phyloP scores from a whole-genome alignment of 1,140 invertebrate genomes.

The Cyphomyrmex costatus region DNA sequence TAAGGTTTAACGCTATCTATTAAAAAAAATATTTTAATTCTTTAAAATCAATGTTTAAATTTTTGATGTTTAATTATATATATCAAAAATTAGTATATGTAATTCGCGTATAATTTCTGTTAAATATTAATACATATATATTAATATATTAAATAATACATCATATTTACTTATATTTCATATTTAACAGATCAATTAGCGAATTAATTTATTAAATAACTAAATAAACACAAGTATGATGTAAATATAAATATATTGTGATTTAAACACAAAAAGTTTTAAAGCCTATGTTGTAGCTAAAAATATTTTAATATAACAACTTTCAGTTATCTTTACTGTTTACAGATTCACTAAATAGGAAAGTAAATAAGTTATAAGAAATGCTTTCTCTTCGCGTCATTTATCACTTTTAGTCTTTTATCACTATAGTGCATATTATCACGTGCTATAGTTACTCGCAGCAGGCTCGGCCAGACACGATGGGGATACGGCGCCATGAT shows the following conservation, averaged over 20 bases:
- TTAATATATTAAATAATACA: not conserved
- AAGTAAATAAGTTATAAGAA: not conserved
- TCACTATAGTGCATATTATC: conserved; percentile 20
- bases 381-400: not conserved
- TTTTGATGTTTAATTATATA: not conserved
- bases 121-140: not conserved
- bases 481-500: conserved; percentile 20
- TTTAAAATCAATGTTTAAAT: not conserved
- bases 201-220: not conserved
- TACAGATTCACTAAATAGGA: conserved; percentile 4
- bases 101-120: not conserved
- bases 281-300: not conserved
- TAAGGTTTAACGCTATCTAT: not conserved
- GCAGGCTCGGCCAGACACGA: not conserved
- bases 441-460: not conserved
- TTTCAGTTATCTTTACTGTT: not conserved
- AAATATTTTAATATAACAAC: not conserved
- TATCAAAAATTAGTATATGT: not conserved
- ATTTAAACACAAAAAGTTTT: not conserved
- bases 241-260: not conserved
- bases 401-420: conserved; percentile 32
- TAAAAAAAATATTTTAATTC: not conserved
- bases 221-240: not conserved
- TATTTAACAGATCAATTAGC: not conserved
- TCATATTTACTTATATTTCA: not conserved